A percentile compares a stretch with the other conserved stretches of the same genome.
Evolutionary conservation across 1,140 invertebrate genomes (phyloP).

Genomic region (Araneus ventricosus): DNA sequence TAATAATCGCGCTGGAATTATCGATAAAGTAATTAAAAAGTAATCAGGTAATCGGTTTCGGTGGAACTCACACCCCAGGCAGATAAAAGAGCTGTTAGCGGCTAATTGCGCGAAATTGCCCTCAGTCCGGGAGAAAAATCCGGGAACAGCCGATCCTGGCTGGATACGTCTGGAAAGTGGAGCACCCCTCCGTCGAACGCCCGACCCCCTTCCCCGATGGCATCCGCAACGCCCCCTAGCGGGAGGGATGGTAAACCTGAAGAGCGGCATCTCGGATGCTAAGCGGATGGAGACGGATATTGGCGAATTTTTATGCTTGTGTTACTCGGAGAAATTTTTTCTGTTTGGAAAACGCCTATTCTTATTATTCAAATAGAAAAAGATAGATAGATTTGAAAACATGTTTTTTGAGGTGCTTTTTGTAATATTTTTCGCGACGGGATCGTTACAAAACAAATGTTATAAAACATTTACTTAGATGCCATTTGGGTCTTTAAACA

Average conservation of each 20-base stretch:
- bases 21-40: conserved; percentile 75
- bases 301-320: not conserved
- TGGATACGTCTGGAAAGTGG: not conserved
- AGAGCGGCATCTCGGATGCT: not conserved
- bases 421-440: too few species aligned
- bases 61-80: not conserved
- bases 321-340: too few species aligned
- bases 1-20: conserved; percentile 19
- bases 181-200: not conserved
- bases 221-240: not conserved
- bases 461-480: too few species aligned
- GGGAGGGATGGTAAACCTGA: not conserved
- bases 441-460: too few species aligned
- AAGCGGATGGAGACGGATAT: not conserved
- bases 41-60: conserved; percentile 57
- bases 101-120: not conserved
- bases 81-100: not conserved
- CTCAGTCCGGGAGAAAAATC: not conserved
- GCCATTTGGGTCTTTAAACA: too few species aligned
- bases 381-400: too few species aligned
- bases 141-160: not conserved
- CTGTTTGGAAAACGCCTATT: too few species aligned
- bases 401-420: too few species aligned
- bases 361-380: too few species aligned
- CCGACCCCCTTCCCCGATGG: conserved; percentile 25